Evolutionary conservation across 2,113 vertebrate species (phyloP).

Genomic region (Pica pica): DNA sequence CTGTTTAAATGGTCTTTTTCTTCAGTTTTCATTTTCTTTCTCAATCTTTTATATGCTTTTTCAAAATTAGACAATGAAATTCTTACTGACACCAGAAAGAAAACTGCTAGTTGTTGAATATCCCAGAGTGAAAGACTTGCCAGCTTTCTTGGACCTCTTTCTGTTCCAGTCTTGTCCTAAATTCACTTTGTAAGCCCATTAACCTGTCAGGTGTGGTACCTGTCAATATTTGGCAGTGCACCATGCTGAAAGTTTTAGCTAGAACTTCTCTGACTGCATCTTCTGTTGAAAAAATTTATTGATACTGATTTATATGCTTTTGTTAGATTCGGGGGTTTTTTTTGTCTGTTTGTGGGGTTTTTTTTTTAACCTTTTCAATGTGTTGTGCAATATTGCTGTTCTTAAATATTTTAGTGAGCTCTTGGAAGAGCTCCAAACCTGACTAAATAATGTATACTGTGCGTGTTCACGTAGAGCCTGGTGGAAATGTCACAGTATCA

Average conservation of each 20-base stretch:
- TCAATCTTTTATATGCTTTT: not conserved
- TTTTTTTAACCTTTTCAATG: not conserved
- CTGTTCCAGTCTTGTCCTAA: not conserved
- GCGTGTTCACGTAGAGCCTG: fast-evolving
- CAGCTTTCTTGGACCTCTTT: not conserved
- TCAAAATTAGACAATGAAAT: not conserved
- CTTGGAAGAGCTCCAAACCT: not conserved
- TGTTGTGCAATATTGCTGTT: not conserved
- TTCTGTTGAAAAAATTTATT: not conserved
- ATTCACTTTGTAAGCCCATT: not conserved
- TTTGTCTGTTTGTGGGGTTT: not conserved
- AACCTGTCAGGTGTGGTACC: not conserved
- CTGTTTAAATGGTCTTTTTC: not conserved
- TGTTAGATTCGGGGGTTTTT: fast-evolving
- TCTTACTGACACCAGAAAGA: not conserved
- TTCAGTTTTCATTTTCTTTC: not conserved
- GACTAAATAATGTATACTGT: not conserved
- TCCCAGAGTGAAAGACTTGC: not conserved
- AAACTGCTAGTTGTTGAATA: not conserved
- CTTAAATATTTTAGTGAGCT: not conserved
- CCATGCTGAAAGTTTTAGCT: not conserved
- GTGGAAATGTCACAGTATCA: not conserved
- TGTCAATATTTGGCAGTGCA: not conserved
- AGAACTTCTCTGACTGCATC: not conserved
- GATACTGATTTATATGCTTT: not conserved